Base-by-base conservation (phyloP, 2,797 vertebrate genomes). In the Dromococcyx pavoninus region DNA sequence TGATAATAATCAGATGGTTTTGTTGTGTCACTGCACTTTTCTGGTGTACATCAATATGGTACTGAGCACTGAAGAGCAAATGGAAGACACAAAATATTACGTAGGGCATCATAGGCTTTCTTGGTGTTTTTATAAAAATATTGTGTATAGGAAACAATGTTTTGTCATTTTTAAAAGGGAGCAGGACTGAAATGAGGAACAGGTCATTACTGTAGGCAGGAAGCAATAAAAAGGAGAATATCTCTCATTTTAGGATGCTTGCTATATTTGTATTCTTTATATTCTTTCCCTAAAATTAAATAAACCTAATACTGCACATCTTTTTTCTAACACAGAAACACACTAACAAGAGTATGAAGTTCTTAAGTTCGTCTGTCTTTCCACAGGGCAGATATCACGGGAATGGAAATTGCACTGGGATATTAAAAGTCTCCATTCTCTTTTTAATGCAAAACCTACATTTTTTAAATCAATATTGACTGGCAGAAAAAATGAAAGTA, bases 151-250 rank as follows among this genome's bases (percentile, higher is more conserved):
- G 22, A 77, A n/a, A 58, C 15, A 71, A 28, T 74, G 61, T 41
- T 74, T 77, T 79, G 44, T 74, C 27, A 74, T 89, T 86, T 84
- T 82, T 69, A 94, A 83, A 73, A 39, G 67, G 53, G 32, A 88
- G 72, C 86, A 93, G 91, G 96, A 96, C 88, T 95, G 85, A 96
- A 97, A 96, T 62, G 65, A 46, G n/a, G n/a, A n/a, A n/a, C n/a
- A n/a, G 71, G 75, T 92, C 28, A 79, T 96, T 95, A 56, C 17
- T 22, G 18, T 86, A 94, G 79, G 57, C 93, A 96, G 93, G 96
- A 96, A 96, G 51, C 76, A 96, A 97, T 96, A 93, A 65, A 96
- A 90, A 97, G 88, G 85, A 39, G 82, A 96, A 96, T 95, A 3
- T 1, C 1, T 87, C 70, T 92, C 33, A 61, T 76, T 94, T 83